phyloP scores from a whole-genome alignment of 2,113 vertebrate genomes.

The Platichthys flesus region DNA sequence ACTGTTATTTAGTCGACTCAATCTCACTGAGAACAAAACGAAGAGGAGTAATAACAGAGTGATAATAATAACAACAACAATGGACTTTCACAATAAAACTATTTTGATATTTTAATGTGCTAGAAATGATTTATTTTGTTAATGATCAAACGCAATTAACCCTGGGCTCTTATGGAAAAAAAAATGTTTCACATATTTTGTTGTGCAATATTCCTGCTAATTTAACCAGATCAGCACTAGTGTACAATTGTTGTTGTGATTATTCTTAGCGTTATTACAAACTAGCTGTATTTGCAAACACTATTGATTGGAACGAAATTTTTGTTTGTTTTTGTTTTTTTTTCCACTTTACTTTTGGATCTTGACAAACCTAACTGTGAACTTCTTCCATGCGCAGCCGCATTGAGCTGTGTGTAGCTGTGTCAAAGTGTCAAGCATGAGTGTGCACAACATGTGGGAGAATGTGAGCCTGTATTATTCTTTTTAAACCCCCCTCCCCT shows the following conservation, averaged over 20 bases:
- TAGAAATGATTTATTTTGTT: constrained; percentile 82
- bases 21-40: constrained; percentile 66
- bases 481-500: constrained; percentile 44
- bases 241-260: constrained; percentile 83
- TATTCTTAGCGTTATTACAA: constrained; percentile 79
- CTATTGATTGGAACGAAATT: constrained; percentile 69
- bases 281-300: constrained; percentile 68
- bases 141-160: constrained; percentile 79
- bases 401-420: constrained; percentile 67
- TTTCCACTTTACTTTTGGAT: constrained; percentile 58
- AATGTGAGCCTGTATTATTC: constrained; percentile 69
- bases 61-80: constrained; percentile 85
- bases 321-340: constrained; percentile 1
- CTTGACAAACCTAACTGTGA: constrained; percentile 82
- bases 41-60: constrained; percentile 73
- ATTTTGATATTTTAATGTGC: constrained; percentile 82
- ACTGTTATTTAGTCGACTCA: constrained; percentile 69
- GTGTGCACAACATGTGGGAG: constrained; percentile 73
- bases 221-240: constrained; percentile 70
- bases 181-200: constrained; percentile 63
- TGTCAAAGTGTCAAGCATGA: constrained; percentile 79
- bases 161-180: constrained; percentile 76
- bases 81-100: constrained; percentile 76
- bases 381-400: constrained; percentile 73
- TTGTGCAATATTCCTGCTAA: constrained; percentile 74